These are phyloP conservation scores for Eumaeus atala DNA, from an alignment of 1,140 invertebrate genomes.

Conservation along the genomic window DNA sequence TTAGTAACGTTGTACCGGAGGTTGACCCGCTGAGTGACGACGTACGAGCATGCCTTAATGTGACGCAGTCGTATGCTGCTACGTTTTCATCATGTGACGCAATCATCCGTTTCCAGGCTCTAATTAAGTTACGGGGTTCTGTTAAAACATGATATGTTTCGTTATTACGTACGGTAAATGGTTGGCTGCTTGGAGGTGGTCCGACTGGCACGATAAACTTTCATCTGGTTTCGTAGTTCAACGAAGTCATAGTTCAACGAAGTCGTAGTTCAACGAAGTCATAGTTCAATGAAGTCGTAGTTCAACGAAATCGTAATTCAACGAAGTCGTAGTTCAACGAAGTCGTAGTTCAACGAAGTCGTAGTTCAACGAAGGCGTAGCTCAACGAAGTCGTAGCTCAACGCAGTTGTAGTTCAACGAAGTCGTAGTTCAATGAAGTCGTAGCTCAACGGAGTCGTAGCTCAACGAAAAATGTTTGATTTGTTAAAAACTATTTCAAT, in stretches of 20 bases:
- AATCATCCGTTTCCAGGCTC: conserved; percentile 5
- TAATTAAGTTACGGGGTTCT: conserved; percentile 5
- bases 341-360: too few relatives aligned
- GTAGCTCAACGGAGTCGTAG: too few relatives aligned
- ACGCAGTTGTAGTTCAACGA: too few relatives aligned
- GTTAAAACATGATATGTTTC: background rate
- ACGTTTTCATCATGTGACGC: conserved; percentile 1
- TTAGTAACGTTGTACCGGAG: background rate
- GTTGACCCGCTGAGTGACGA: conserved; percentile 1
- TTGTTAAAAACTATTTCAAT: conserved; percentile 5
- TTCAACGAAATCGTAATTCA: too few relatives aligned
- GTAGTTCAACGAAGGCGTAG: too few relatives aligned
- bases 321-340: too few relatives aligned
- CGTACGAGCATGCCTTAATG: background rate
- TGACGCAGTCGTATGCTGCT: background rate
- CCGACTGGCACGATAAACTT: background rate
- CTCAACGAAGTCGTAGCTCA: too few relatives aligned
- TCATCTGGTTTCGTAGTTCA: background rate
- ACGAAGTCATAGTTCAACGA: too few relatives aligned
- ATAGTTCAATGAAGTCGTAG: too few relatives aligned
- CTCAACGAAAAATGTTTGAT: conserved; percentile 2
- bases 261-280: too few relatives aligned
- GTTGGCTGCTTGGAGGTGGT: conserved; percentile 1
- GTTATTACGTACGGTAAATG: background rate
- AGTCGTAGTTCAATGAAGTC: too few relatives aligned